These are phyloP conservation scores for Enoplosus armatus DNA, from an alignment of 2,797 vertebrate genomes.

Conservation along the genomic window DNA sequence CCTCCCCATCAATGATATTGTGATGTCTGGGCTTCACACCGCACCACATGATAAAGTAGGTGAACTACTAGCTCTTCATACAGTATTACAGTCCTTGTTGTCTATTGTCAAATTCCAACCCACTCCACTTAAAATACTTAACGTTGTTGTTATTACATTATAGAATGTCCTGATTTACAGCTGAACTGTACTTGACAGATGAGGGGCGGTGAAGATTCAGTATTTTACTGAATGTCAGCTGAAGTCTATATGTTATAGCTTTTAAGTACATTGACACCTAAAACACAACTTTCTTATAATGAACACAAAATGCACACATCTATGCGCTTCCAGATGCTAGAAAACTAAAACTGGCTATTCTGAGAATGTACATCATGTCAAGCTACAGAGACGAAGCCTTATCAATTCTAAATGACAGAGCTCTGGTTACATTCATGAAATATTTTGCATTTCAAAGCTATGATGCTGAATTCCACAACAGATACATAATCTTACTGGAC, in stretches of 20 bases:
- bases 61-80: not conserved
- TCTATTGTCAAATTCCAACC: too few species aligned
- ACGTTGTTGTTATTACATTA: not conserved
- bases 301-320: not conserved
- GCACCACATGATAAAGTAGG: not conserved
- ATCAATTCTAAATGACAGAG: constrained; percentile 41
- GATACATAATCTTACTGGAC: constrained; percentile 50
- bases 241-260: not conserved
- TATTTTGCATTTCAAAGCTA: constrained; percentile 64
- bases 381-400: constrained; percentile 33
- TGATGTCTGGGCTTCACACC: not conserved
- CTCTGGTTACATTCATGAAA: constrained; percentile 58
- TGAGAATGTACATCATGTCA: constrained; percentile 25
- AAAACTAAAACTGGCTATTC: constrained; percentile 20
- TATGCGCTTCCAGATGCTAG: not conserved
- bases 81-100: not conserved
- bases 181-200: not conserved
- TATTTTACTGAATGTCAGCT: not conserved
- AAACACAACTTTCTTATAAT: not conserved
- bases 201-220: not conserved
- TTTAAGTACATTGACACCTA: not conserved
- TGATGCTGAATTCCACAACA: constrained; percentile 48
- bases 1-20: not conserved
- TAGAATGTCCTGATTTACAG: not conserved
- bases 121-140: not conserved